These are phyloP conservation scores for Procavia capensis DNA, from an alignment of 2,113 vertebrate species.

Conservation along the genomic window DNA sequence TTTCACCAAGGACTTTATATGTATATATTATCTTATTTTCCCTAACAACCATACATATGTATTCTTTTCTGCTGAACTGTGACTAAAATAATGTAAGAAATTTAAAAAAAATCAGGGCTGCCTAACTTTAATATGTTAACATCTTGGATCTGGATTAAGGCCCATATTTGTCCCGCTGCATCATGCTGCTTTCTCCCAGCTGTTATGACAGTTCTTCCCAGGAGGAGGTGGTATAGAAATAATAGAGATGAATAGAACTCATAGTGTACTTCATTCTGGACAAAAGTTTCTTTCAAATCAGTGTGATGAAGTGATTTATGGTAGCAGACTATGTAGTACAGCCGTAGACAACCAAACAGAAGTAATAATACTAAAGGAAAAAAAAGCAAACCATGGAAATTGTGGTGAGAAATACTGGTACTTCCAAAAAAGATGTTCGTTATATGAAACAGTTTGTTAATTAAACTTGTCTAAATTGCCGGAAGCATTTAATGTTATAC, in stretches of 20 bases:
- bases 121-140: not conserved
- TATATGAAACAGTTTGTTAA: not conserved
- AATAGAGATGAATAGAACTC: not conserved
- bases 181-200: not conserved
- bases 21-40: slow-evolving; percentile 13
- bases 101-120: not conserved
- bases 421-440: slow-evolving; percentile 2
- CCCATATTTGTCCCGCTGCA: not conserved
- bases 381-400: not conserved
- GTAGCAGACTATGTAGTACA: not conserved
- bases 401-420: not conserved
- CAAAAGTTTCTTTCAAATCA: slow-evolving; percentile 26
- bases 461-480: not conserved
- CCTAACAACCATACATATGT: not conserved
- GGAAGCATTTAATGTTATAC: slow-evolving; percentile 5
- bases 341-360: not conserved
- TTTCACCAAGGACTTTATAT: not conserved
- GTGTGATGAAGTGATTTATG: not conserved
- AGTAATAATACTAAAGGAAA: not conserved
- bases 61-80: not conserved
- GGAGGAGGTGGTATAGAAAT: not conserved
- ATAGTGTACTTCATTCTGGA: not conserved
- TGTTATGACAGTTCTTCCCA: not conserved
- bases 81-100: slow-evolving; percentile 37
- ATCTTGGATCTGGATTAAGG: not conserved